Base-by-base conservation (phyloP, 1,140 invertebrate species). In the Drosophila lini region DNA sequence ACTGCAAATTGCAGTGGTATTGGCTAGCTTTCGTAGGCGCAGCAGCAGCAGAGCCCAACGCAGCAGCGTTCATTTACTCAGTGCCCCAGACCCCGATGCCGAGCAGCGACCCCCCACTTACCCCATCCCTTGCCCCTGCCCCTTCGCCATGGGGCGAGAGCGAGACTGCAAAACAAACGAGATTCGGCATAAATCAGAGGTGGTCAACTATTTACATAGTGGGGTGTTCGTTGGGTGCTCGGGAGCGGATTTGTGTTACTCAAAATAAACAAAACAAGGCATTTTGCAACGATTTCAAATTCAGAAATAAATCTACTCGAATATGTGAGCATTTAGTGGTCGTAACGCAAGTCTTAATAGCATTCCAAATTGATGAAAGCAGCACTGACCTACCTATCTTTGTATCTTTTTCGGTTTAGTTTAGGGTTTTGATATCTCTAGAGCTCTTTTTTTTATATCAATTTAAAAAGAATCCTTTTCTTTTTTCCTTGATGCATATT, bases 131-230 rank as follows among this genome's bases (percentile, higher is more conserved):
- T 6, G 7, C 28, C 7, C 16, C 1, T 6, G 7, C 28, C 7
- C 3, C 25, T 5, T 5, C 1, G 11, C 34, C 5, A 28, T 25
- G 25, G 32, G 34, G 34, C 47, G 63, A 38, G 41, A 71, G 56
- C 67, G 68, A 71, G 52, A 70, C 68, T 57, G 67, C 65, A 71
- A 70, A 71, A 45, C 69, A 71, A 71, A 71, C 69, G 47, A 71
- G 69, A 71, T 71, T 71, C 44, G 67, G 69, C 69, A 71, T 71
- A 71, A 70, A 70, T 70, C 67, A 71, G 69, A 71, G 69, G 69
- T 48, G 55, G 67, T 71, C 69, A 71, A 71, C 67, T 71, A 71
- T 71, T 71, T 71, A 69, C 65, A 69, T 69, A 71, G 67, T 71
- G 44, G 69, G 69, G 67, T 71, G 69, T 71, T 67, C 45, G 45